phyloP scores from a whole-genome alignment of 1,140 invertebrate species.

The Neodiprion fabricii region DNA sequence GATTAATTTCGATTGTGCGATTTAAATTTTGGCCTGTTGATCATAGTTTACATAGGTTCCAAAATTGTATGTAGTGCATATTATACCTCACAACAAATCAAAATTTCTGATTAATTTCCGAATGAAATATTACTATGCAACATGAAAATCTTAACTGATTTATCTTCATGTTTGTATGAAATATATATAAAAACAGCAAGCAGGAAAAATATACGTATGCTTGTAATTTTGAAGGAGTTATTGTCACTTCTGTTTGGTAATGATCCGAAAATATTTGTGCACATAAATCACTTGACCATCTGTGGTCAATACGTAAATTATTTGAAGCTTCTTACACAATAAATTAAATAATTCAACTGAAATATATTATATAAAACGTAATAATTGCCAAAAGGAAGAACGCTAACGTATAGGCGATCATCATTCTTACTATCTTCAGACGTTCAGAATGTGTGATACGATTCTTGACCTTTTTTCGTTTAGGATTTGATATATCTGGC shows the following conservation, averaged over 20 bases:
- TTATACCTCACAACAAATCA: not conserved
- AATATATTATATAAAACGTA: slow-evolving; percentile 65
- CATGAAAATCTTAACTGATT: not conserved
- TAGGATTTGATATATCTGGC: slow-evolving; percentile 40
- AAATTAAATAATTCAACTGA: slow-evolving; percentile 37
- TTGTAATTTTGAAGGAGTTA: no score
- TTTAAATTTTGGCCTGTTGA: no score
- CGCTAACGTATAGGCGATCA: slow-evolving; percentile 60
- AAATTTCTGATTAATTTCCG: not conserved
- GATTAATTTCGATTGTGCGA: no score
- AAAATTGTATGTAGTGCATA: not conserved
- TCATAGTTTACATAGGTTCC: not conserved
- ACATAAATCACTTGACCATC: not conserved
- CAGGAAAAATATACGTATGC: not conserved
- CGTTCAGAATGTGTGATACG: slow-evolving; percentile 52
- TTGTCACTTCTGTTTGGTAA: no score
- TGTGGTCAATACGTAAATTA: not conserved
- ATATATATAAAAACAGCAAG: not conserved
- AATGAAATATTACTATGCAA: not conserved
- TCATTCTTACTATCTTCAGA: slow-evolving; percentile 59
- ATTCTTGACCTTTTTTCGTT: slow-evolving; percentile 37
- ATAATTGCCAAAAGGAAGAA: slow-evolving; percentile 61
- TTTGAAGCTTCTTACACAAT: not conserved
- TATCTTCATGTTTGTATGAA: not conserved
- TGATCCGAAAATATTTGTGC: no score